phyloP scores from a whole-genome alignment of 2,888 invertebrate genomes.

The Helleia helle region DNA sequence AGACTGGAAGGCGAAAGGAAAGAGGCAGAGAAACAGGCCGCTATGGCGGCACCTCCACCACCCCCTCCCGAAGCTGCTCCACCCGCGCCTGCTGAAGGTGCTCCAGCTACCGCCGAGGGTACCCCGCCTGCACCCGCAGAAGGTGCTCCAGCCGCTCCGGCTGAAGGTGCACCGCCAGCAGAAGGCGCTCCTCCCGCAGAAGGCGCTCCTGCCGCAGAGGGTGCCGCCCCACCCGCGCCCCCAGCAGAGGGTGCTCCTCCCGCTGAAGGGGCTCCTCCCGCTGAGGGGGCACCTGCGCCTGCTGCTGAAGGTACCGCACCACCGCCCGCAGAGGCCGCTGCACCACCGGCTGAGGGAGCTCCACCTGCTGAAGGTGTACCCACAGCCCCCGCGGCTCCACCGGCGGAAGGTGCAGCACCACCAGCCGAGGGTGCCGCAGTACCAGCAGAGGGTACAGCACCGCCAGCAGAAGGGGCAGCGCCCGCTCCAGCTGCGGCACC shows the following conservation, averaged over 20 bases:
- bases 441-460: conserved; percentile 20
- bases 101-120: conserved; percentile 12
- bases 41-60: conserved; percentile 13
- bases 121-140: not conserved
- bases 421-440: not conserved
- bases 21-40: conserved; percentile 13
- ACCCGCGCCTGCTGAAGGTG: conserved; percentile 12
- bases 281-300: conserved; percentile 36
- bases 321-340: conserved; percentile 23
- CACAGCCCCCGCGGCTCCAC: conserved; percentile 24
- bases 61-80: conserved; percentile 15
- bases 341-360: conserved; percentile 25
- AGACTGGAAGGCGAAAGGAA: conserved; percentile 23
- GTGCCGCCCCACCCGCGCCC: conserved; percentile 19
- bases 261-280: conserved; percentile 8
- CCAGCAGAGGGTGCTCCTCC: conserved; percentile 23
- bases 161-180: conserved; percentile 13
- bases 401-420: conserved; percentile 19
- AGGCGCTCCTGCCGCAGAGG: conserved; percentile 24
- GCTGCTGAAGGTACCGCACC: conserved; percentile 27
- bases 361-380: conserved; percentile 20
- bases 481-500: conserved; percentile 26
- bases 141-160: conserved; percentile 15
- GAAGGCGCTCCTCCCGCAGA: conserved; percentile 27
- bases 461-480: conserved; percentile 20